Evolutionary conservation across 2,113 vertebrate species (phyloP).

Genomic region (Amblyornis subalaris): DNA sequence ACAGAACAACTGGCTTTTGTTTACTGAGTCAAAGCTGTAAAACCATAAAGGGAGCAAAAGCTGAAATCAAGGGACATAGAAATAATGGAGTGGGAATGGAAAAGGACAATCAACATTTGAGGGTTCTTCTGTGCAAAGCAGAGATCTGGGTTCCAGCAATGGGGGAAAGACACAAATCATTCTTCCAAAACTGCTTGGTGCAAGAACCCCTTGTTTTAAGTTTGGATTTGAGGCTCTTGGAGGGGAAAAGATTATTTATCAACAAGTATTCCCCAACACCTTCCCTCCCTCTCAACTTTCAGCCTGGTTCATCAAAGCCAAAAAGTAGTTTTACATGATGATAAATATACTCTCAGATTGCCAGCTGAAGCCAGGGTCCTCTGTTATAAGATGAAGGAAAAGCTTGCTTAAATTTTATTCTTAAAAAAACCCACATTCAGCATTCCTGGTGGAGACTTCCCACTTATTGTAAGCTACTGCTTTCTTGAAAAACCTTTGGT

Average conservation of each 20-base stretch:
- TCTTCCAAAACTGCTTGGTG: background rate
- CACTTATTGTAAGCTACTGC: background rate
- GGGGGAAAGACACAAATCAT: background rate
- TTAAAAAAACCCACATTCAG: background rate
- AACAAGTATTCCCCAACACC: background rate
- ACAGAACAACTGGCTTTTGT: slow-evolving; percentile 58
- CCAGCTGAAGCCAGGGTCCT: background rate
- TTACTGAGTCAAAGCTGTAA: slow-evolving; percentile 57
- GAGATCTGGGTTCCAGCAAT: background rate
- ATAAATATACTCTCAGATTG: background rate
- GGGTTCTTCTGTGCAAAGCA: background rate
- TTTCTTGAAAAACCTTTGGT: background rate
- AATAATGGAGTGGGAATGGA: background rate
- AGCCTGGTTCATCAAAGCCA: background rate
- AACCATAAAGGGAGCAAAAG: slow-evolving; percentile 40
- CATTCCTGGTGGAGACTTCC: background rate
- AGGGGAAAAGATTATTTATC: background rate
- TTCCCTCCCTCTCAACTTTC: background rate
- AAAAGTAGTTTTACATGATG: background rate
- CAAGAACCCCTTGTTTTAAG: background rate
- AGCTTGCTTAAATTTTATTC: background rate
- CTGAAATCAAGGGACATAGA: slow-evolving; percentile 32
- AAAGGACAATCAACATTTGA: background rate
- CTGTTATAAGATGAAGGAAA: background rate
- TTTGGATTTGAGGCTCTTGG: background rate